Base-by-base conservation (phyloP, 2,888 invertebrate genomes). In the Limnephilus lunatus region DNA sequence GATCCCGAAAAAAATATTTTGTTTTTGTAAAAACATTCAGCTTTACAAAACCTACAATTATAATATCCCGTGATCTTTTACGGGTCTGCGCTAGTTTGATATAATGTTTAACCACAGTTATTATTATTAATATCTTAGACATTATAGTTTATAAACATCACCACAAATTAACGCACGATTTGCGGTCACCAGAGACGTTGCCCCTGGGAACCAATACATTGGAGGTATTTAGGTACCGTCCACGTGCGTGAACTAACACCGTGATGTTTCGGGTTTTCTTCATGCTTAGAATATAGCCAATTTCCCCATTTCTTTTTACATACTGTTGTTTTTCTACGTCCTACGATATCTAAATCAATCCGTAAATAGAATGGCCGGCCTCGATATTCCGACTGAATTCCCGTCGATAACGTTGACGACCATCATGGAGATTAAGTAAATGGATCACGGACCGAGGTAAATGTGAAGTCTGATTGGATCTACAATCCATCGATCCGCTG, bases 361-460 rank as follows among this genome's bases (percentile, higher is more conserved):
- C 68, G 68, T n/a, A 68, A 68, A 68, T 68, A 68, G 68, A 68
- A 68, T 25, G 68, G n/a, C 68, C 85, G 85, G 35, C 35, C 85
- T 14, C 85, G 35, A n/a, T 85, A 19, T 44, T 39, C 44, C 44
- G n/a, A 85, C n/a, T 85, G 35, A 19, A 39, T n/a, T 35, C 39
- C 85, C 44, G 85, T 85, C 44, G 44, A 85, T 85, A 85, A 39
- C 19, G 85, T 44, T 44, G 85, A 44, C 44, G 39, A 44, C 25
- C 35, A 85, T 68, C n/a, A 39, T 25, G 85, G n/a, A 35, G 85
- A 85, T 85, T 44, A 44, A 85, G 85, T 39, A 39, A 85, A 85
- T 85, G 85, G 85, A 32, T 39, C 25, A 85, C 85, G 85, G 85
- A 85, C 44, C 85, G 85, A 44, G 85, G 25, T 39, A n/a, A 85